Evolutionary conservation across 2,888 invertebrate species (phyloP).

Genomic region (Diaprepes abbreviatus): DNA sequence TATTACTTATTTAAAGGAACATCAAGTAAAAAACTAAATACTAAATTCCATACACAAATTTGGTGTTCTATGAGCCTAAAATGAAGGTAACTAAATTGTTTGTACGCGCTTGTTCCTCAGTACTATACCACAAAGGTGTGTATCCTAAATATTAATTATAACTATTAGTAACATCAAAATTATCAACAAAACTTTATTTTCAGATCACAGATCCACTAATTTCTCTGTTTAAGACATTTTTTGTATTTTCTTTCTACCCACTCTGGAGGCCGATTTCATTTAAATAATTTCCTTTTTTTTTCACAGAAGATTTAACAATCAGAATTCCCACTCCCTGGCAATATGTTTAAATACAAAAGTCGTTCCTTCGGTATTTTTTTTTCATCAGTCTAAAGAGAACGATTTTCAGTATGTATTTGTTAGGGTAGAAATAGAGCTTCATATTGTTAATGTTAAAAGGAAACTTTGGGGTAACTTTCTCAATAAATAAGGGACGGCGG

Average conservation of each 20-base stretch:
- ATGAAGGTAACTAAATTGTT: conserved; percentile 22
- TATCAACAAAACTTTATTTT: conserved; percentile 19
- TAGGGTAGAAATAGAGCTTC: too few relatives aligned
- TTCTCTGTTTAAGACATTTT: not conserved
- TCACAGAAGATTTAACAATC: too few relatives aligned
- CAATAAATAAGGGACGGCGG: too few relatives aligned
- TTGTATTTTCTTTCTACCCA: not conserved
- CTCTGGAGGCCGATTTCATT: not conserved
- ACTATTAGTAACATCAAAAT: conserved; percentile 24
- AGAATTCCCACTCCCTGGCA: too few relatives aligned
- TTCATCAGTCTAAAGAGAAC: too few relatives aligned
- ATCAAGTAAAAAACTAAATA: conserved; percentile 6
- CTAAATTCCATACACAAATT: conserved; percentile 19
- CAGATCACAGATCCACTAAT: conserved; percentile 20
- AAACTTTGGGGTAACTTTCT: too few relatives aligned
- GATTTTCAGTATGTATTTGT: too few relatives aligned
- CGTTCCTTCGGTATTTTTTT: too few relatives aligned
- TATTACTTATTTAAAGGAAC: conserved; percentile 5
- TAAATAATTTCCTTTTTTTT: too few relatives aligned
- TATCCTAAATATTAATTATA: conserved; percentile 16
- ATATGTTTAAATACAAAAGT: too few relatives aligned
- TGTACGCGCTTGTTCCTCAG: conserved; percentile 30
- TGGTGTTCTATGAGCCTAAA: conserved; percentile 24
- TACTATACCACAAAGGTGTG: conserved; percentile 24
- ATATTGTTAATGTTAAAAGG: too few relatives aligned